These are phyloP conservation scores for Sula dactylatra DNA, from an alignment of 2,113 vertebrate genomes.

Conservation along the genomic window DNA sequence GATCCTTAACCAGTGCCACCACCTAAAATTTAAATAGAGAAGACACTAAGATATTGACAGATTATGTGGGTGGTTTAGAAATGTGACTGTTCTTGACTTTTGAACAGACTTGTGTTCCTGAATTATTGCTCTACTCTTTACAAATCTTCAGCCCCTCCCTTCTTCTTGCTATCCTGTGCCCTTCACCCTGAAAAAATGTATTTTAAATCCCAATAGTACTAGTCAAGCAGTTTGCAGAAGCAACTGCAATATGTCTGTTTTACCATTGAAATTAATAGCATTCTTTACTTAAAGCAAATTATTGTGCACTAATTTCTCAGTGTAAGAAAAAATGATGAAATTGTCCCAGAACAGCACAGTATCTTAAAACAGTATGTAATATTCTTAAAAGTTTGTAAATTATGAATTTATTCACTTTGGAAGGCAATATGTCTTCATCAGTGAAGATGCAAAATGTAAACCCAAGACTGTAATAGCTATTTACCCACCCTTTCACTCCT, in stretches of 20 bases:
- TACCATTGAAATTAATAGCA: not conserved
- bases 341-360: not conserved
- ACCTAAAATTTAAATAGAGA: not conserved
- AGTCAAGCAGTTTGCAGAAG: not conserved
- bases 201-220: not conserved
- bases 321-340: not conserved
- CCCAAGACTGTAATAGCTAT: constrained; percentile 61
- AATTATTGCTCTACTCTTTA: not conserved
- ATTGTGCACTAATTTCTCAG: constrained; percentile 1
- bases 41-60: not conserved
- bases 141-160: not conserved
- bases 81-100: not conserved
- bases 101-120: not conserved
- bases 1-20: not conserved
- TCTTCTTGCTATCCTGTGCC: not conserved
- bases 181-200: not conserved
- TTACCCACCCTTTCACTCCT: constrained; percentile 36
- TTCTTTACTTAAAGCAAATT: constrained; percentile 8
- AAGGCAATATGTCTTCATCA: constrained; percentile 50
- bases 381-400: constrained; percentile 50
- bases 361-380: not conserved
- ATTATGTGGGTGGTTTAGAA: not conserved
- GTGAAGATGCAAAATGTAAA: constrained; percentile 57
- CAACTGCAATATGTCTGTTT: not conserved
- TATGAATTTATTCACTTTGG: constrained; percentile 43